Percentiles rank a stretch among this genome's conserved stretches.
phyloP scores from a whole-genome alignment of 2,797 vertebrate genomes.

The Trematomus bernacchii region DNA sequence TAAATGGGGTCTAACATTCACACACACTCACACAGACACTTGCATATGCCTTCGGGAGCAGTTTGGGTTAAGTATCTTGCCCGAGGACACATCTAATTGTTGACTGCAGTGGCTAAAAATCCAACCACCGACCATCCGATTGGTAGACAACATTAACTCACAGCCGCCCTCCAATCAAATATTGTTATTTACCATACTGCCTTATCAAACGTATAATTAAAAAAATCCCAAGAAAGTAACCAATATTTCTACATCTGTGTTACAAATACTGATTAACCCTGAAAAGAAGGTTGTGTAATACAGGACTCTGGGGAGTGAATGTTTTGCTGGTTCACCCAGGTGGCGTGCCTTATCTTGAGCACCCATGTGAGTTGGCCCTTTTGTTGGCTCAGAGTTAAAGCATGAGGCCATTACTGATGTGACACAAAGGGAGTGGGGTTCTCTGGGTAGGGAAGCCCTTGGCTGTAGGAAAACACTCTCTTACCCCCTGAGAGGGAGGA shows the following conservation, averaged over 20 bases:
- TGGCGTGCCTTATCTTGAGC: slow-evolving; percentile 47
- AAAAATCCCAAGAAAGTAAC: not conserved
- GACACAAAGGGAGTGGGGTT: slow-evolving; percentile 20
- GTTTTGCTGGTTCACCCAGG: slow-evolving; percentile 71
- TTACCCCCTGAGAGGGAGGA: slow-evolving; percentile 30
- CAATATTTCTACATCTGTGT: not conserved
- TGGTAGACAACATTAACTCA: too few species aligned
- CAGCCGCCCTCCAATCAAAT: too few species aligned
- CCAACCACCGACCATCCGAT: too few species aligned
- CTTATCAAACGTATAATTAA: slow-evolving; percentile 1
- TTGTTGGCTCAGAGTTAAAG: slow-evolving; percentile 33
- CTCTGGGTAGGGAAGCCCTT: slow-evolving; percentile 47
- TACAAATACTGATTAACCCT: slow-evolving; percentile 32
- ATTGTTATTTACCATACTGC: not conserved
- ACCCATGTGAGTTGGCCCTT: slow-evolving; percentile 35
- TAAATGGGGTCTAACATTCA: too few species aligned
- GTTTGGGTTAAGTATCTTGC: too few species aligned
- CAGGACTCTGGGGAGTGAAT: slow-evolving; percentile 57
- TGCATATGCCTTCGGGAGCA: too few species aligned
- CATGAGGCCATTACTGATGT: slow-evolving; percentile 30
- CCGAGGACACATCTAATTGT: too few species aligned
- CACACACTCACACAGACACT: too few species aligned
- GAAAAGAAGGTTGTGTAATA: slow-evolving; percentile 51
- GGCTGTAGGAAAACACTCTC: slow-evolving; percentile 36
- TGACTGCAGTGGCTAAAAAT: too few species aligned